These are phyloP conservation scores for Petrocephalus microphthalmus DNA, from an alignment of 2,113 vertebrate species.

Conservation along the genomic window DNA sequence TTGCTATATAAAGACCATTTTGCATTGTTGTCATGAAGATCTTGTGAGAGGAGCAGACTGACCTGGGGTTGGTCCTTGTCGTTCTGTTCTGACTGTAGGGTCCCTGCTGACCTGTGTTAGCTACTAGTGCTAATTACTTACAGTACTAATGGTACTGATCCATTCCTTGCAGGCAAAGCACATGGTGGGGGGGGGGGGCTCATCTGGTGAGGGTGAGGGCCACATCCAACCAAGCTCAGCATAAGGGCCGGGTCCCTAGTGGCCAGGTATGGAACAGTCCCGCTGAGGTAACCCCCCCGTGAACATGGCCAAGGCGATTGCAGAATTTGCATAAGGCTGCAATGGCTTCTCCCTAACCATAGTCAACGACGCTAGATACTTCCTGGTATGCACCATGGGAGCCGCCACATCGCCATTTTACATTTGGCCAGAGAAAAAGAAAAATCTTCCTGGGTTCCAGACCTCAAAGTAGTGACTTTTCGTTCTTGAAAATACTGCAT, in stretches of 20 bases:
- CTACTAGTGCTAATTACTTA: not conserved
- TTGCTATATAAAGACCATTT: not conserved
- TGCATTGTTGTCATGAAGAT: not conserved
- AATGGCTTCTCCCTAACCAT: not conserved
- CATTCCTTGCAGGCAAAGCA: not conserved
- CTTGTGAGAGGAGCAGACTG: not conserved
- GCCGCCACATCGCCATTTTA: not conserved
- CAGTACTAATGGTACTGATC: not conserved
- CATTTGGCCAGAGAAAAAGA: not conserved
- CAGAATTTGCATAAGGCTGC: conserved; percentile 6
- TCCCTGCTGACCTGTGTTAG: not conserved
- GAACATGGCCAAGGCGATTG: not conserved
- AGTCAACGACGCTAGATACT: not conserved
- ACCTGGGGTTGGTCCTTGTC: not conserved
- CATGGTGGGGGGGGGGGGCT: not conserved
- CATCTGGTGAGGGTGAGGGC: not conserved
- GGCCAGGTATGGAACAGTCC: not conserved
- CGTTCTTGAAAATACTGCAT: conserved; percentile 13
- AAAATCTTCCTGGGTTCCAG: not conserved
- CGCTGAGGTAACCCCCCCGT: not conserved
- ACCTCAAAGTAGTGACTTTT: not conserved
- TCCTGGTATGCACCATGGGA: not conserved
- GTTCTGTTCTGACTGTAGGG: not conserved
- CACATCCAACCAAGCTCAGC: not conserved
- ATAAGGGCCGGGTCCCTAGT: not conserved